Base-by-base conservation (phyloP, 2,113 vertebrate species). In the Cinclus mexicanus region DNA sequence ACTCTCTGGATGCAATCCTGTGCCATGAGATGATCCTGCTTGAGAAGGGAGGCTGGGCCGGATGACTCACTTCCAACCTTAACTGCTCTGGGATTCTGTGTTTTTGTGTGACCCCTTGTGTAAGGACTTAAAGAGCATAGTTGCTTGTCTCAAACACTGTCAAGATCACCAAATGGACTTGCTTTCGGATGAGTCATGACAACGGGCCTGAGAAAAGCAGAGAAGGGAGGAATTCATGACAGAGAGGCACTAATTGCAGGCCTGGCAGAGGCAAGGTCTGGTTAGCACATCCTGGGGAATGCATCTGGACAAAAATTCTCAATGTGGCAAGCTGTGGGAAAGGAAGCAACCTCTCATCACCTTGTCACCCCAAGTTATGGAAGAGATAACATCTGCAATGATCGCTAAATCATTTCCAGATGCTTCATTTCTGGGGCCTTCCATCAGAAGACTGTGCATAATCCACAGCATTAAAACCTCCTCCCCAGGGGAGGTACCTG, bases 391-490 rank as follows among this genome's bases (percentile, higher is more conserved):
- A 37, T 26, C 33, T 60, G 22, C 25, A 77, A 11, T 1, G 21
- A 52, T 22, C 53, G 37, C 14, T 12, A 26, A 68, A 60, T 31
- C 4, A 26, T 52, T 21, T 17, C 22, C 18, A 31, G 33, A 14
- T 57, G 16, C 7, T 50, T 52, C 17, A 31, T 52, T 52, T 44
- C 17, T 68, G 53, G 9, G 26, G 18, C 37, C 11, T 52, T 52
- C 7, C 33, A 52, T 35, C 22, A 33, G 21, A 68, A 21, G 26
- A 28, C 21, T 26, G 42, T 25, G 6, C 22, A 60, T 33, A 18
- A 52, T 35, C 10, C 6, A 15, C 14, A 37, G 18, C 0, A 0
- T 52, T 60, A 33, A 77, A 69, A 37, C 31, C 7, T 2, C 25
- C 5, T 25, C 9, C 9, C 14, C 37, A 44, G 26, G 7, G 6